Percentiles rank a stretch among this genome's conserved stretches.
Conservation (phyloP, 2,113 vertebrate species). For the Cichladusa arquata region DNA sequence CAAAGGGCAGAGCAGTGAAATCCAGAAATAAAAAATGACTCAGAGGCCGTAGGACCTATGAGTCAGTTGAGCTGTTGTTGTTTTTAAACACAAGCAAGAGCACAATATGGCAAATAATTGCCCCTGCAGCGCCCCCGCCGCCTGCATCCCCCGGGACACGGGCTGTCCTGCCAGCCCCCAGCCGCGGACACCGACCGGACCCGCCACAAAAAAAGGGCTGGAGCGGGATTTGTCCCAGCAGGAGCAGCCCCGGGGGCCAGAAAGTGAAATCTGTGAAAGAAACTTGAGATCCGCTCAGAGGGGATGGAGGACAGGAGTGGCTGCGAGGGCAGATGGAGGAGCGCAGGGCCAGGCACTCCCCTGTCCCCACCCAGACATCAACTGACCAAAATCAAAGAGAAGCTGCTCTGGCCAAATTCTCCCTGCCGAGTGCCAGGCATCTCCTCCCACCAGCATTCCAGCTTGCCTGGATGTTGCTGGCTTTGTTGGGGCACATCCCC, state of each 20-base stretch:
- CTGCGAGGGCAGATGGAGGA: background rate
- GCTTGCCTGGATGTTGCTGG: rapidly evolving
- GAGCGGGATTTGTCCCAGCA: background rate
- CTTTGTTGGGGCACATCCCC: background rate
- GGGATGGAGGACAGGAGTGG: background rate
- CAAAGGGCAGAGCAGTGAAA: conserved; percentile 61
- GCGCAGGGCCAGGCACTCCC: rapidly evolving
- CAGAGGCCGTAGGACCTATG: conserved; percentile 63
- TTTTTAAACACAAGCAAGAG: conserved; percentile 19
- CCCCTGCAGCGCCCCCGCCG: background rate
- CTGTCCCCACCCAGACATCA: background rate
- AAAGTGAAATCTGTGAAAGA: background rate
- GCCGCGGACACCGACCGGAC: background rate
- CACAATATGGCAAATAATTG: conserved; percentile 39
- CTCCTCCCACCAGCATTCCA: rapidly evolving
- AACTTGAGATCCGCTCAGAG: rapidly evolving
- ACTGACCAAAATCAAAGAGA: background rate
- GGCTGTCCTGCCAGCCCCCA: background rate
- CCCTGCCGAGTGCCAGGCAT: rapidly evolving
- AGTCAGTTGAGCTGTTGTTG: conserved; percentile 64
- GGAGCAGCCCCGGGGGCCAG: background rate
- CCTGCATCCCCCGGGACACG: background rate
- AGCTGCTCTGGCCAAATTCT: background rate
- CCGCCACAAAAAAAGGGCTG: background rate
- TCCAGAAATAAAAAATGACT: conserved; percentile 69